Evolutionary conservation across 2,797 vertebrate species (phyloP).

Genomic region (Brachyrhaphis roseni): DNA sequence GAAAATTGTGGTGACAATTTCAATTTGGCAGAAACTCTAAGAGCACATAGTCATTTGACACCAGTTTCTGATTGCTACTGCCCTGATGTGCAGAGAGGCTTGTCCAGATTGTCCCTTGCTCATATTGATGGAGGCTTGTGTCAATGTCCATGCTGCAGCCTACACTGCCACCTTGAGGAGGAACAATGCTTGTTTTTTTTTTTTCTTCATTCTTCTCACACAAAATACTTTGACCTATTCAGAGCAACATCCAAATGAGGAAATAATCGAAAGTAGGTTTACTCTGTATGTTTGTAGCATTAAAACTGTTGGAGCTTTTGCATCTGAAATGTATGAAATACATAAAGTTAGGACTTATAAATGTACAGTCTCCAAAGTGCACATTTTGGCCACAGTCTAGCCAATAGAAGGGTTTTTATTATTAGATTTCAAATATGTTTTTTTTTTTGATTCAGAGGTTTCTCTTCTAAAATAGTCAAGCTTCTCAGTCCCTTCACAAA

Average conservation of each 20-base stretch:
- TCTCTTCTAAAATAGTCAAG: constrained; percentile 53
- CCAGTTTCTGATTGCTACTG: constrained; percentile 64
- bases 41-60: constrained; percentile 68
- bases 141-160: constrained; percentile 51
- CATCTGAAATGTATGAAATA: constrained; percentile 9
- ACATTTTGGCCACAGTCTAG: constrained; percentile 47
- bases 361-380: too few species aligned
- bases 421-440: constrained; percentile 64
- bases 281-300: constrained; percentile 23
- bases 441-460: constrained; percentile 36
- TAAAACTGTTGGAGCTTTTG: not conserved
- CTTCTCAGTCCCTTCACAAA: constrained; percentile 25
- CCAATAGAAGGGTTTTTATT: constrained; percentile 50
- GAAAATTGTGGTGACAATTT: constrained; percentile 73
- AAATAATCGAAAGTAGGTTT: constrained; percentile 11
- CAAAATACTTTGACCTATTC: constrained; percentile 27
- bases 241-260: constrained; percentile 27
- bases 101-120: constrained; percentile 63
- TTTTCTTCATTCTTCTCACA: constrained; percentile 6
- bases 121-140: constrained; percentile 43
- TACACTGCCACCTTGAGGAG: constrained; percentile 76
- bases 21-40: constrained; percentile 67
- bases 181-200: not conserved
- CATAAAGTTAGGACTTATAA: constrained; percentile 8
- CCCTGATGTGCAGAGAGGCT: constrained; percentile 59